Conservation (phyloP, 2,113 vertebrate species). For the Calyptommatus sinebrachiatus region DNA sequence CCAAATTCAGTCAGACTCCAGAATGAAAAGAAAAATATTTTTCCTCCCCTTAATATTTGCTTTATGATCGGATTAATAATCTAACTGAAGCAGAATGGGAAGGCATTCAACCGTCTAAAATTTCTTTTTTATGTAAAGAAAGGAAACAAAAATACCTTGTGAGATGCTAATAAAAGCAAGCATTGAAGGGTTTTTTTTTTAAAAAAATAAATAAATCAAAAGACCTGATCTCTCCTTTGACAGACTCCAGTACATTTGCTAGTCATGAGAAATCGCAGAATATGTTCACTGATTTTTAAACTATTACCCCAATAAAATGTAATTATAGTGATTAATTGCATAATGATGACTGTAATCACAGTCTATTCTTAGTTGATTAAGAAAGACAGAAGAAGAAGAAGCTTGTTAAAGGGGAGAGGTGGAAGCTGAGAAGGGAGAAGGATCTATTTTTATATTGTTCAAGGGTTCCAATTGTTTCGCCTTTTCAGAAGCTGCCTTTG, state of each 20-base stretch:
- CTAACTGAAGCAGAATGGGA: not conserved
- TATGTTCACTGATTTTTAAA: conserved; percentile 67
- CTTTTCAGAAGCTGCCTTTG: conserved; percentile 32
- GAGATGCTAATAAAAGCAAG: conserved; percentile 50
- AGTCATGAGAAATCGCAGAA: conserved; percentile 62
- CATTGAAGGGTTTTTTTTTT: conserved; percentile 53
- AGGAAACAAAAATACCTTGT: not conserved
- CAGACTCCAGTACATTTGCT: conserved; percentile 62
- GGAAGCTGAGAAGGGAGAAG: conserved; percentile 43
- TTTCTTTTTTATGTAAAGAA: not conserved
- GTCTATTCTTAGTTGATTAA: conserved; percentile 72
- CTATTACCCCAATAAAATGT: conserved; percentile 69
- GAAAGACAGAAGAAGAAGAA: conserved; percentile 68
- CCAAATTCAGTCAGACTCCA: too few species aligned
- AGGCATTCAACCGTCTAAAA: not conserved
- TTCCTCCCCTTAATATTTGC: not conserved
- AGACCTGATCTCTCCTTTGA: conserved; percentile 55
- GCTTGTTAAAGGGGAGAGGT: conserved; percentile 11
- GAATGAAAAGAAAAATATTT: not conserved
- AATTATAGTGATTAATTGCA: conserved; percentile 75
- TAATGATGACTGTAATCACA: conserved; percentile 71
- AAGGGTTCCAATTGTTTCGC: conserved; percentile 40
- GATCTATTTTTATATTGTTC: conserved; percentile 61
- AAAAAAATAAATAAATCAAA: too few species aligned
- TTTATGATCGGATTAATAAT: not conserved